A percentile compares a stretch with the other conserved stretches of the same genome.
Conservation (phyloP, 2,888 invertebrate genomes). For the Lithophane socia region DNA sequence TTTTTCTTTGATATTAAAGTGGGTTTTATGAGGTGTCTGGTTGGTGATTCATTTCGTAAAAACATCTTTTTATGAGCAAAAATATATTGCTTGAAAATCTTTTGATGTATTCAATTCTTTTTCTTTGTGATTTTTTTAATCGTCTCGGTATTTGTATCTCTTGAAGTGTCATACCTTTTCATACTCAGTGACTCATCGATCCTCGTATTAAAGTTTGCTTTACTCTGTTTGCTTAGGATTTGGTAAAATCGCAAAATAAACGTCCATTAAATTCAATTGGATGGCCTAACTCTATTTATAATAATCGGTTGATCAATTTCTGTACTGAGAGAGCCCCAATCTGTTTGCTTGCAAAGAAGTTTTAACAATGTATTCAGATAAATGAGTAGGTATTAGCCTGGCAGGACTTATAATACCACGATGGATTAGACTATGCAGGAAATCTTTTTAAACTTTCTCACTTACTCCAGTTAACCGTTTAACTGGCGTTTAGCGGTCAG, state of each 20-base stretch:
- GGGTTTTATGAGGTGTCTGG: constrained; percentile 45
- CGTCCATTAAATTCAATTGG: constrained; percentile 38
- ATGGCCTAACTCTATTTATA: constrained; percentile 44
- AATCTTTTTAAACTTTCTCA: constrained; percentile 50
- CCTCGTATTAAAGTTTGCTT: constrained; percentile 7
- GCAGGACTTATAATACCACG: constrained; percentile 48
- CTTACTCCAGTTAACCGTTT: constrained; percentile 29
- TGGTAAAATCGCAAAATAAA: constrained; percentile 30
- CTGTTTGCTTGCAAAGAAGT: constrained; percentile 63
- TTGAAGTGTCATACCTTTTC: constrained; percentile 27
- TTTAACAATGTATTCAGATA: constrained; percentile 64
- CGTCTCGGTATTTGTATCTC: constrained; percentile 16
- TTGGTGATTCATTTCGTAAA: constrained; percentile 33
- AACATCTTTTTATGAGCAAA: constrained; percentile 38
- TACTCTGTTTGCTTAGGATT: constrained; percentile 30
- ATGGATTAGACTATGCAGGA: constrained; percentile 25
- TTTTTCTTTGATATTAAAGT: constrained; percentile 48
- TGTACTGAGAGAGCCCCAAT: constrained; percentile 47
- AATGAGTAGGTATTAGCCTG: constrained; percentile 62
- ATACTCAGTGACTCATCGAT: constrained; percentile 21
- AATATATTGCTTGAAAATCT: constrained; percentile 38
- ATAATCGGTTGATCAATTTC: constrained; percentile 55
- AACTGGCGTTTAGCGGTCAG: constrained; percentile 36
- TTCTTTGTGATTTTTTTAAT: constrained; percentile 10
- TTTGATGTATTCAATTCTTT: constrained; percentile 32